These are phyloP conservation scores for Struthio camelus DNA, from an alignment of 2,113 vertebrate species.

Conservation along the genomic window DNA sequence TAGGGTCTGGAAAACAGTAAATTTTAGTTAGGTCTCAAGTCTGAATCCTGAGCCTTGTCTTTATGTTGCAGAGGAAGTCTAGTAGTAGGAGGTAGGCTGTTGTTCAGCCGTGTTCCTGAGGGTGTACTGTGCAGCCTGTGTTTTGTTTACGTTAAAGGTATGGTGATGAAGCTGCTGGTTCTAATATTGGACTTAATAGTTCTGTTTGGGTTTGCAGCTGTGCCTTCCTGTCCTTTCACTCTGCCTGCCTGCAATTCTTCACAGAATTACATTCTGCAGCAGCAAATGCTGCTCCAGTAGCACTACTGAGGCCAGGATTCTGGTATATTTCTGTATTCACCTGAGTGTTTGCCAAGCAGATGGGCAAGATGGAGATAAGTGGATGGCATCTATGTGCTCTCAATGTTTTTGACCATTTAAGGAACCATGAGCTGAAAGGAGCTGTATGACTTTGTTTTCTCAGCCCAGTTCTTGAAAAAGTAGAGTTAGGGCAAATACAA, in stretches of 20 bases:
- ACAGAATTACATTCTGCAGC: background rate
- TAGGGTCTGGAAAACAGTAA: constrained; percentile 68
- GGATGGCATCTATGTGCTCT: background rate
- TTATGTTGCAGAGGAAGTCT: constrained; percentile 54
- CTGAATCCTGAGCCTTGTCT: constrained; percentile 66
- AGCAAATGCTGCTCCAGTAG: background rate
- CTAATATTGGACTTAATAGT: constrained; percentile 37
- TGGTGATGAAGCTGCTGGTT: constrained; percentile 55
- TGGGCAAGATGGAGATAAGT: background rate
- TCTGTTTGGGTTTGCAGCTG: constrained; percentile 55
- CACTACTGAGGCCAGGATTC: background rate
- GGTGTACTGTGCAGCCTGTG: background rate
- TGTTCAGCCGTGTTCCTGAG: constrained; percentile 20
- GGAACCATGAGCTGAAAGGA: background rate
- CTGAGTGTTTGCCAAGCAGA: background rate
- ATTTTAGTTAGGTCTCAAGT: constrained; percentile 63
- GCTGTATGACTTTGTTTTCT: background rate
- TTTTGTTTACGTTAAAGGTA: constrained; percentile 54
- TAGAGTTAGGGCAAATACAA: background rate
- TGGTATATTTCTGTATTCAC: background rate
- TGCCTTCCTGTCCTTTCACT: background rate
- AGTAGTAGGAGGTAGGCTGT: constrained; percentile 33
- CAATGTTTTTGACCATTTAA: background rate
- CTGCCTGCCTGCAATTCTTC: constrained; percentile 15
- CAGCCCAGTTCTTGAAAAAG: background rate